A percentile compares a stretch with the other conserved stretches of the same genome.
Conservation (phyloP, 1,140 invertebrate species). For the Drosophila sucinea region DNA sequence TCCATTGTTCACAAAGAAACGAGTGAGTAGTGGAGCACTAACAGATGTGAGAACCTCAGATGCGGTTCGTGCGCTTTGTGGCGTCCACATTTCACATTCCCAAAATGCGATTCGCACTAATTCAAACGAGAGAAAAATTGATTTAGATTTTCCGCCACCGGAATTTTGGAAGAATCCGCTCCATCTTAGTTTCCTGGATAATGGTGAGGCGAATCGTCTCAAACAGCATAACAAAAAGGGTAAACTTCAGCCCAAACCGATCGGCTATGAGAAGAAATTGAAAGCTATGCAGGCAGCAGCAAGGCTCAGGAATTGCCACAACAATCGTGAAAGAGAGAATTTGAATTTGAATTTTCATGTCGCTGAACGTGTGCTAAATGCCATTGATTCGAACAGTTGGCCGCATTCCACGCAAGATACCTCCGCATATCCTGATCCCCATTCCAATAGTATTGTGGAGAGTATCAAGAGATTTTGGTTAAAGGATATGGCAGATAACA, state of each 20-base stretch:
- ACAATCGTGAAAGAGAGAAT: not conserved
- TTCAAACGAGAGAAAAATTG: not conserved
- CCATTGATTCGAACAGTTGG: not conserved
- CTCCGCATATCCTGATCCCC: not conserved
- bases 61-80: not conserved
- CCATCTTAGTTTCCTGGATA: conserved; percentile 16
- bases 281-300: conserved; percentile 1
- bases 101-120: not conserved
- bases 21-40: not conserved
- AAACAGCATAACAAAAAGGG: not conserved
- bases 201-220: not conserved
- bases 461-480: conserved; percentile 40
- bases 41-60: no score
- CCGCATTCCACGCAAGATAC: not conserved
- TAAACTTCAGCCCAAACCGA: conserved; percentile 19
- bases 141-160: conserved; percentile 7
- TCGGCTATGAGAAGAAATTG: conserved; percentile 33
- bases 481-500: not conserved
- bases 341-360: not conserved
- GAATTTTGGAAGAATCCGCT: conserved; percentile 36
- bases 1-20: not conserved
- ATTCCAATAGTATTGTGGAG: conserved; percentile 39
- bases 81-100: no score
- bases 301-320: not conserved
- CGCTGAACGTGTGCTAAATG: not conserved